These are phyloP conservation scores for Pachyseris speciosa DNA, from an alignment of 64 coral and sea anemone species.

Conservation along the genomic window DNA sequence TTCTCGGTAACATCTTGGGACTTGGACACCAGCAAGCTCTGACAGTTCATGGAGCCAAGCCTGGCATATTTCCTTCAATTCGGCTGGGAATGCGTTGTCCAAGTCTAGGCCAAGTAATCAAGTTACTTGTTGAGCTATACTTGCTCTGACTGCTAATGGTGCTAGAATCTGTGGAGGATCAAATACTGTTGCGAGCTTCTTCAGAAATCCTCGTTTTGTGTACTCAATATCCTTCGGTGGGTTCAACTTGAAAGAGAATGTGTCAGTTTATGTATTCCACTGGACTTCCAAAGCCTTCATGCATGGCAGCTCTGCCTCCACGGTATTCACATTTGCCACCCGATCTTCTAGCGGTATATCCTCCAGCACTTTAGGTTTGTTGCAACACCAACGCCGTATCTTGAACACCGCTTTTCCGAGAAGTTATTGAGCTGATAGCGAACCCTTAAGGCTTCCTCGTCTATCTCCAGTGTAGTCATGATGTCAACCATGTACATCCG, in stretches of 20 bases:
- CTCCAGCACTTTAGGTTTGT: neutral
- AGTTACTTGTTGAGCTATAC: neutral
- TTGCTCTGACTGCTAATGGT: constrained; percentile 27
- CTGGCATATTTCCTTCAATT: neutral
- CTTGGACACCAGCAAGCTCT: neutral
- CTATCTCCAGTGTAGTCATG: constrained; percentile 2
- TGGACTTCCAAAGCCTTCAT: constrained; percentile 36
- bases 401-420: constrained; percentile 19
- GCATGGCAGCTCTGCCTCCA: constrained; percentile 25
- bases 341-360: constrained; percentile 36
- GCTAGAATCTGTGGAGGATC: constrained; percentile 43
- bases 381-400: constrained; percentile 15
- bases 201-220: constrained; percentile 20
- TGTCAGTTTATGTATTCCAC: neutral
- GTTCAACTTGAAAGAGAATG: constrained; percentile 4
- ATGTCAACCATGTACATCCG: constrained; percentile 65
- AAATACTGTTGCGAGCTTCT: constrained; percentile 3
- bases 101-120: constrained; percentile 10
- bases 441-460: neutral
- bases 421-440: neutral
- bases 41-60: constrained; percentile 25
- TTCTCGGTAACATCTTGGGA: neutral
- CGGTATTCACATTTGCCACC: constrained; percentile 11
- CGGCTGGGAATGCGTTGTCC: constrained; percentile 27
- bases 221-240: neutral